Evolutionary conservation across 2,888 invertebrate genomes (phyloP).

Genomic region (Ypsolopha scabrella): DNA sequence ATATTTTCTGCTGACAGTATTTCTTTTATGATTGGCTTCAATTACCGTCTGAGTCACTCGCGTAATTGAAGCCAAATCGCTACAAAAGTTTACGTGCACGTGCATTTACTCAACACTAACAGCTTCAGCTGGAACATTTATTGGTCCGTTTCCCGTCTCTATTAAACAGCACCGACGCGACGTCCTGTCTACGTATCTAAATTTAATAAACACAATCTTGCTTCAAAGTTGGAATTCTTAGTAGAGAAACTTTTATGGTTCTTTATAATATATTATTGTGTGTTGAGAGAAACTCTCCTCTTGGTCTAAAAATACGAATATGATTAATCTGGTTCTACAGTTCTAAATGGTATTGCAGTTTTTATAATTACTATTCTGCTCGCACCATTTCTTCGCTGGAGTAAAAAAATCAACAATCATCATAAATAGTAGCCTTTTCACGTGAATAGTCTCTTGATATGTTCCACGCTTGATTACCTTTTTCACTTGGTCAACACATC

Average conservation of each 20-base stretch:
- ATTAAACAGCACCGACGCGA: conserved; percentile 27
- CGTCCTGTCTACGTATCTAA: conserved; percentile 27
- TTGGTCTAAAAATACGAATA: too few species aligned
- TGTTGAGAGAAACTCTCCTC: background rate
- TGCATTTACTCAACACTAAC: background rate
- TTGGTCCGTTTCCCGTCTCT: conserved; percentile 33
- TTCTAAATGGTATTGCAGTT: too few species aligned
- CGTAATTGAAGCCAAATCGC: too few species aligned
- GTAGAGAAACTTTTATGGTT: conserved; percentile 25
- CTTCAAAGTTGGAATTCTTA: conserved; percentile 41
- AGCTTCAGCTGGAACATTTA: conserved; percentile 14
- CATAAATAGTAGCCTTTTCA: background rate
- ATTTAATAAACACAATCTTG: conserved; percentile 31
- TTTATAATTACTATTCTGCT: too few species aligned
- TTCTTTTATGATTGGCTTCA: too few species aligned
- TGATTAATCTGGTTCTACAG: too few species aligned
- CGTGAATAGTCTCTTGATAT: background rate
- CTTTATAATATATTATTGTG: background rate
- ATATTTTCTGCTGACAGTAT: too few species aligned
- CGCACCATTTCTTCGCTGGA: too few species aligned
- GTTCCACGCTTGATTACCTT: background rate
- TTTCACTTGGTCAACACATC: background rate
- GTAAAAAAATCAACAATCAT: background rate
- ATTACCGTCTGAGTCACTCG: too few species aligned
- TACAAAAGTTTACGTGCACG: background rate